Evolutionary conservation across 2,888 invertebrate species (phyloP).

Genomic region (Mythimna lalbum): DNA sequence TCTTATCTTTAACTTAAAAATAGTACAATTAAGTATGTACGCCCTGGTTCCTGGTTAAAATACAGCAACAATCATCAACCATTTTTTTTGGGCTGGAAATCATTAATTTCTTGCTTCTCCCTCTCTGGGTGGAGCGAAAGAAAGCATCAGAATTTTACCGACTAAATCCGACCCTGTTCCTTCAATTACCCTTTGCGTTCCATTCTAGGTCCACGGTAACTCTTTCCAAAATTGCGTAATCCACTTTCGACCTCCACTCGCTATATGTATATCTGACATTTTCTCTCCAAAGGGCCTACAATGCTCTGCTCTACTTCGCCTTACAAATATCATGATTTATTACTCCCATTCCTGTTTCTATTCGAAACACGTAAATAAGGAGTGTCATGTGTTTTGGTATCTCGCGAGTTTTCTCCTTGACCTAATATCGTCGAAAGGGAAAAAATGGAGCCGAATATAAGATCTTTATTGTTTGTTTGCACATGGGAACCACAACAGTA

Average conservation of each 20-base stretch:
- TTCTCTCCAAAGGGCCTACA: slow-evolving; percentile 3
- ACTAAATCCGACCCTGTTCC: too few species aligned
- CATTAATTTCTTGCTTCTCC: too few species aligned
- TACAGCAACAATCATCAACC: too few species aligned
- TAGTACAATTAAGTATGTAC: too few species aligned
- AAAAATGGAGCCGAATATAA: slow-evolving; percentile 17
- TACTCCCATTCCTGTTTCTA: slow-evolving; percentile 29
- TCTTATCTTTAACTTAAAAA: too few species aligned
- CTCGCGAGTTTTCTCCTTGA: slow-evolving; percentile 48
- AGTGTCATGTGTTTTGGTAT: slow-evolving; percentile 28
- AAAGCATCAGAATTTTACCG: too few species aligned
- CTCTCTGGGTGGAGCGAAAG: too few species aligned
- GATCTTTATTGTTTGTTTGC: neutral
- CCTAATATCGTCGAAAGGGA: slow-evolving; percentile 39
- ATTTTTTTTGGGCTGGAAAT: too few species aligned
- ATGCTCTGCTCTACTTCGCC: slow-evolving; percentile 21
- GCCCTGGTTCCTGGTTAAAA: too few species aligned
- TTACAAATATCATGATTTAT: slow-evolving; percentile 51
- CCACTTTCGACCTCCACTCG: neutral
- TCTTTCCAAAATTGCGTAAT: neutral
- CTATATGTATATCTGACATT: neutral
- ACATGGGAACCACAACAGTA: neutral
- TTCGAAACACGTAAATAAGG: slow-evolving; percentile 21
- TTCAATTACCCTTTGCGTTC: too few species aligned
- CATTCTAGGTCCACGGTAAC: too few species aligned